phyloP scores from a whole-genome alignment of 2,888 invertebrate genomes.

The Tenthredo mesomela region DNA sequence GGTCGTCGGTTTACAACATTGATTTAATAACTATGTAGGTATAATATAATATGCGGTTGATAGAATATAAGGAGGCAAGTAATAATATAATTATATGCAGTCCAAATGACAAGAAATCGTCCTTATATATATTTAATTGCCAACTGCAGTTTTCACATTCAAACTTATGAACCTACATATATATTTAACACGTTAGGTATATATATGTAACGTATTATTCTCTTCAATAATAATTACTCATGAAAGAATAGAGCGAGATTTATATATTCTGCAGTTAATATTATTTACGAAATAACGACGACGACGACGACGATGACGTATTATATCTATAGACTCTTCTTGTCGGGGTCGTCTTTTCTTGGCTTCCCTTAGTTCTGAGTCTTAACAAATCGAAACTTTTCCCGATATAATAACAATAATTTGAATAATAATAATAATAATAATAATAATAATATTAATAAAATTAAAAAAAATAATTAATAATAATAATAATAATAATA shows the following conservation, averaged over 20 bases:
- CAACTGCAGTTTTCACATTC: neutral
- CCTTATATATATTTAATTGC: conserved; percentile 19
- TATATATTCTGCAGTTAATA: neutral
- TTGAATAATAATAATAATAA: neutral
- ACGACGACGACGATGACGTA: neutral
- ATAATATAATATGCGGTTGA: neutral
- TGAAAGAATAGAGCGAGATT: neutral
- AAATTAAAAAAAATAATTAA: too few relatives aligned
- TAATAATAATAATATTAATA: neutral
- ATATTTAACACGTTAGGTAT: neutral
- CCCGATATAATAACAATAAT: conserved; percentile 4
- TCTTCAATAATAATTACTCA: neutral
- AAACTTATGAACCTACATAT: too few relatives aligned
- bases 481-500: neutral
- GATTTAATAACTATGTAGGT: conserved; percentile 21
- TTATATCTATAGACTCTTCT: neutral
- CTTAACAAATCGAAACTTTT: conserved; percentile 37
- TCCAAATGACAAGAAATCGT: conserved; percentile 35
- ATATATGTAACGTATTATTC: neutral
- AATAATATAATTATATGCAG: neutral
- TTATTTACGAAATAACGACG: neutral
- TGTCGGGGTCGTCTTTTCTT: conserved; percentile 24
- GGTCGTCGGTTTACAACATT: conserved; percentile 4
- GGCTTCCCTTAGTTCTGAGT: conserved; percentile 17
- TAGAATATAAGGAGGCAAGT: neutral